Conservation (phyloP, 2,888 invertebrate genomes). For the Eudasyphora cyanicolor region DNA sequence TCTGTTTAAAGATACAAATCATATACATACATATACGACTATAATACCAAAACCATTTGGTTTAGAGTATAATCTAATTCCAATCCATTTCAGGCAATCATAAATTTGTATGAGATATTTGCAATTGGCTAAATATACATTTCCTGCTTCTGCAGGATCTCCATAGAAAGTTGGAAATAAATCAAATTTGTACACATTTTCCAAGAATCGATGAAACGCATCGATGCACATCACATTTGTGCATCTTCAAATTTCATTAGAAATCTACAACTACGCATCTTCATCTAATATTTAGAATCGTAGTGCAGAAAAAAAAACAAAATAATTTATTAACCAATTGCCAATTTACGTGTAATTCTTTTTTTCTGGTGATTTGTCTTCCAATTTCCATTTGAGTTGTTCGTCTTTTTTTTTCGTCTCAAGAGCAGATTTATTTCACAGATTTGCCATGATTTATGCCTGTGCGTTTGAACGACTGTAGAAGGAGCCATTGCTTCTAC, state of each 20-base stretch:
- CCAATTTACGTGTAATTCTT: background rate
- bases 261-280: constrained; percentile 23
- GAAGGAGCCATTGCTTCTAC: background rate
- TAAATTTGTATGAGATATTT: background rate
- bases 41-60: too few species aligned
- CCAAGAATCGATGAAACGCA: background rate
- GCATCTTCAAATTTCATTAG: background rate
- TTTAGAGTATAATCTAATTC: too few species aligned
- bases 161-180: constrained; percentile 48
- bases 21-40: too few species aligned
- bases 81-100: background rate
- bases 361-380: background rate
- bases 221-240: constrained; percentile 5
- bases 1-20: too few species aligned
- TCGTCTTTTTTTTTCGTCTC: too few species aligned
- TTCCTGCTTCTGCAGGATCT: background rate
- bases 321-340: constrained; percentile 42
- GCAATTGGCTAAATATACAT: background rate
- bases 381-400: background rate
- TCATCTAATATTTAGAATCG: too few species aligned
- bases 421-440: constrained; percentile 30
- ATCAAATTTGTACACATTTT: too few species aligned
- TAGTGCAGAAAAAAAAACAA: too few species aligned
- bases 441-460: constrained; percentile 28
- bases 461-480: background rate